Conservation (phyloP, 2,113 vertebrate species). For the Choloepus hoffmanni region DNA sequence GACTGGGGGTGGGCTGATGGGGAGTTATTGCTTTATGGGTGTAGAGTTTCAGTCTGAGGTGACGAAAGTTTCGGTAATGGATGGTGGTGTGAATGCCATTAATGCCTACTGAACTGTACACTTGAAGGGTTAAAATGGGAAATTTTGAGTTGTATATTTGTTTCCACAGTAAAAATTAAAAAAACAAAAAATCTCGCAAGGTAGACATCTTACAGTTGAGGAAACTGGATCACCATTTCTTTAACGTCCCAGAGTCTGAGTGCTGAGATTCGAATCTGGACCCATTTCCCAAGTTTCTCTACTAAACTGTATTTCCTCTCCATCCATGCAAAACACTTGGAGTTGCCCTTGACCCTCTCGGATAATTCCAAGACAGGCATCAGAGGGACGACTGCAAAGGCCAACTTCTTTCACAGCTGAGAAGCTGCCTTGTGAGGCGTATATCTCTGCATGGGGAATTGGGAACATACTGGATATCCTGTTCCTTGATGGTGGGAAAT, state of each 20-base stretch:
- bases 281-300: not conserved
- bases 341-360: not conserved
- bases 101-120: no score
- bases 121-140: no score
- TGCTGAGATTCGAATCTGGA: not conserved
- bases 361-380: not conserved
- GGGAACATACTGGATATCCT: not conserved
- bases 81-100: no score
- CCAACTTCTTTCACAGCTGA: not conserved
- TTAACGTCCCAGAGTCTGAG: not conserved
- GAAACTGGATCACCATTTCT: not conserved
- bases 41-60: no score
- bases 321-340: rapidly evolving
- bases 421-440: slow-evolving; percentile 7
- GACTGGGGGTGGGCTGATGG: no score
- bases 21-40: no score
- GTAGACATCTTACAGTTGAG: not conserved
- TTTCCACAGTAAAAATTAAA: no score
- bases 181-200: not conserved
- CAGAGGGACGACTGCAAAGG: not conserved
- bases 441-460: not conserved
- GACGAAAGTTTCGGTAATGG: no score
- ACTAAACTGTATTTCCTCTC: not conserved
- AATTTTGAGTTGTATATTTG: no score
- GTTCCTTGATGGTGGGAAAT: not conserved